Percentiles rank a stretch among this genome's conserved stretches.
phyloP scores from a whole-genome alignment of 2,113 vertebrate genomes.

The Lycaon pictus region DNA sequence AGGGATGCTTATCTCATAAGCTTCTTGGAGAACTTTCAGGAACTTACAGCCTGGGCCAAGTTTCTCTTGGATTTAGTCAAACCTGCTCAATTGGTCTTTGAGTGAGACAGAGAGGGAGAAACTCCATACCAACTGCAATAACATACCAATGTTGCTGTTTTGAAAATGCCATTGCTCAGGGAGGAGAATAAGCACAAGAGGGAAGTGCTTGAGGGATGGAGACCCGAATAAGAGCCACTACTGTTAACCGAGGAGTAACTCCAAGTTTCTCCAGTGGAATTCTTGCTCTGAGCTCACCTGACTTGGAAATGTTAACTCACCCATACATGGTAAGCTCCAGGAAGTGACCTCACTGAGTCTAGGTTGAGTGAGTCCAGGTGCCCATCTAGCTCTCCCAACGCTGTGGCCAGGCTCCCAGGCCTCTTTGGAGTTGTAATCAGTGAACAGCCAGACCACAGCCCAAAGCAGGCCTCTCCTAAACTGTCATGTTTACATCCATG shows the following conservation, averaged over 20 bases:
- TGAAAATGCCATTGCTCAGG: background rate
- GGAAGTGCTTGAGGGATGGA: background rate
- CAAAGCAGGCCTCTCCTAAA: slow-evolving; percentile 43
- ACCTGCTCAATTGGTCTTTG: background rate
- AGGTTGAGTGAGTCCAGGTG: background rate
- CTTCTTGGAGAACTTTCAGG: background rate
- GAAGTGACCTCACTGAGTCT: background rate
- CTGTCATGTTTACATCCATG: slow-evolving; percentile 73
- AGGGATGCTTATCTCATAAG: background rate
- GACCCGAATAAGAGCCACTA: background rate
- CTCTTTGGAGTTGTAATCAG: background rate
- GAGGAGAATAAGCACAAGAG: background rate
- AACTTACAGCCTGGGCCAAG: background rate
- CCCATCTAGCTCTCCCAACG: background rate
- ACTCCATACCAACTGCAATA: background rate
- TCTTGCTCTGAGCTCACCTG: slow-evolving; percentile 5
- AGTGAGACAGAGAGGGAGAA: background rate
- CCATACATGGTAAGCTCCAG: background rate
- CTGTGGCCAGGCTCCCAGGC: background rate
- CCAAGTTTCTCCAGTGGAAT: background rate
- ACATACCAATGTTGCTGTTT: background rate
- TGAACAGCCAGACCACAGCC: background rate
- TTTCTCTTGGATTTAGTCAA: slow-evolving; percentile 26
- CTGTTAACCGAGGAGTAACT: background rate
- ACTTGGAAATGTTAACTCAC: background rate